phyloP scores from a whole-genome alignment of 2,113 vertebrate genomes.

The Balaenoptera acutorostrata region DNA sequence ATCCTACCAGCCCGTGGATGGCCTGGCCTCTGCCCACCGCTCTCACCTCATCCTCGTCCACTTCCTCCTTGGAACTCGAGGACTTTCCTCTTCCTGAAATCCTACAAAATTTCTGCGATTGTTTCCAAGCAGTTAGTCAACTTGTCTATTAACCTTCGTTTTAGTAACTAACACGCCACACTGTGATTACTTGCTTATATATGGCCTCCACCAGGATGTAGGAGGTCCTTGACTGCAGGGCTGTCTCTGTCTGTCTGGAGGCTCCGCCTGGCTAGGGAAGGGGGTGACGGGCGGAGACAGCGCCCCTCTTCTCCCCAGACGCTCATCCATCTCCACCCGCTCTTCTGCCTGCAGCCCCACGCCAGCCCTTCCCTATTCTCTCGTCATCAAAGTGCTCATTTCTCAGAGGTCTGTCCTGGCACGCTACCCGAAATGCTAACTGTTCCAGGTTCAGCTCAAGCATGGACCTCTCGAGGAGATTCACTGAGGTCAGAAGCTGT shows the following conservation, averaged over 20 bases:
- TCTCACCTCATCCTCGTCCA: neutral
- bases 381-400: neutral
- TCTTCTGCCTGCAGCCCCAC: neutral
- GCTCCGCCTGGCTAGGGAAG: neutral
- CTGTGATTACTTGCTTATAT: neutral
- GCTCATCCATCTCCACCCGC: neutral
- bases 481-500: neutral
- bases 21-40: neutral
- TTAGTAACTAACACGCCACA: neutral
- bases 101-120: neutral
- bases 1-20: neutral
- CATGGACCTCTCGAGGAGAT: neutral
- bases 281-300: neutral
- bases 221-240: neutral
- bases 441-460: neutral
- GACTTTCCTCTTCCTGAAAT: constrained; percentile 1
- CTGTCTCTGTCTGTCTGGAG: neutral
- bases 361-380: neutral
- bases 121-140: neutral
- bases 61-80: neutral
- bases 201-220: neutral
- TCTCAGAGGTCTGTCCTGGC: neutral
- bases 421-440: neutral
- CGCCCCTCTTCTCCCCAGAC: neutral
- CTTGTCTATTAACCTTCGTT: neutral